Base-by-base conservation (phyloP, 2,888 invertebrate species). In the Bhutanitis thaidina region DNA sequence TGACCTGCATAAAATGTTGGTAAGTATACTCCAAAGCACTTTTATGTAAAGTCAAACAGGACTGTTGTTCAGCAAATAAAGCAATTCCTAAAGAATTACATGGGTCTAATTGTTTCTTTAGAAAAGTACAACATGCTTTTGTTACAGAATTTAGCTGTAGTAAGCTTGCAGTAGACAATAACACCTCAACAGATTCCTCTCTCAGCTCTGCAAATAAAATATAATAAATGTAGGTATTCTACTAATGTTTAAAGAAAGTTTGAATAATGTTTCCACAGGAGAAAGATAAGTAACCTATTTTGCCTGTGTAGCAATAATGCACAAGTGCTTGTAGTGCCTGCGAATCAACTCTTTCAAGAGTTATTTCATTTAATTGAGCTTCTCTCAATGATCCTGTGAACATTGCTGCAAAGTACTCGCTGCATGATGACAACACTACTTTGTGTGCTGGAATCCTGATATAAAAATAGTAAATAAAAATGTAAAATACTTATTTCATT, bases 381-480 rank as follows among this genome's bases (percentile, higher is more conserved):
- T 98, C 98, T 60, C 94, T 91, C 56, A 98, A 86, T 50, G 95
- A 94, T 51, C 95, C 95, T 20, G 96, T 97, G 75, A 98, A 98
- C 98, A 98, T 98, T 37, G 97, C 97, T 38, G 96, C 94, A 89
- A 98, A 98, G 80, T 98, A 98, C 80, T 97, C 97, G 64, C 97
- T 97, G 52, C 96, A 96, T 37, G 97, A 96, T 64, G 96, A 95
- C 58, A 98, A 90, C 46, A 98, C 96, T 59, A 98, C 89, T 69
- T 97, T 94, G 85, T 97, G 96, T 25, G 96, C 96, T 57, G 94
- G 92, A 65, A 96, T 93, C 64, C 94, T 92, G 68, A 48, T 57
- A 58, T 49, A 52, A 49, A 44, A 57, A 29, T 14, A 41, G 20
- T 29, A 30, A 40, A 40, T 12, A 15, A 7, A 7, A 27, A 8